Evolutionary conservation across 2,888 invertebrate genomes (phyloP).

Genomic region (Drosophila greeni): DNA sequence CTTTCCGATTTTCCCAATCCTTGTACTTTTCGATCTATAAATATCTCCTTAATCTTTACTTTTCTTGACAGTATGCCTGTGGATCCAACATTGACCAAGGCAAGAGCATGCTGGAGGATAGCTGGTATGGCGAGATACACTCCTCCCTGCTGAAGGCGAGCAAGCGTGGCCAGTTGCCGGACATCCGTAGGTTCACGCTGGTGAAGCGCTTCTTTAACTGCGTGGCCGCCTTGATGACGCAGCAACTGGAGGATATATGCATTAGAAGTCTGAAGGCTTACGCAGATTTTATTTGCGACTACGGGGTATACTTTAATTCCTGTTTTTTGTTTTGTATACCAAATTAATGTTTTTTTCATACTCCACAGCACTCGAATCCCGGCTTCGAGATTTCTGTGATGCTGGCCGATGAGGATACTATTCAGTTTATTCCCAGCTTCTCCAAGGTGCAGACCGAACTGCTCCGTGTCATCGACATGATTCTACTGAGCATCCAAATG

Average conservation of each 20-base stretch:
- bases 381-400: conserved; percentile 81
- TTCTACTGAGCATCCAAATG: conserved; percentile 85
- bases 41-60: neutral
- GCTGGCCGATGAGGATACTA: conserved; percentile 80
- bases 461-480: conserved; percentile 85
- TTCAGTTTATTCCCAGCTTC: conserved; percentile 87
- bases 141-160: conserved; percentile 81
- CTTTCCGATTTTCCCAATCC: neutral
- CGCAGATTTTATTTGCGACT: conserved; percentile 87
- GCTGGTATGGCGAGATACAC: conserved; percentile 79
- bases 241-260: conserved; percentile 89
- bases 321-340: neutral
- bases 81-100: conserved; percentile 84
- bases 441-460: conserved; percentile 86
- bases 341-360: neutral
- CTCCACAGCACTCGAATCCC: conserved; percentile 82
- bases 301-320: conserved; percentile 81
- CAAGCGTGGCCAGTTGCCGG: conserved; percentile 85
- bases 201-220: conserved; percentile 91
- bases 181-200: conserved; percentile 82
- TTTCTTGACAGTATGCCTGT: conserved; percentile 70
- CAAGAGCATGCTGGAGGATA: conserved; percentile 83
- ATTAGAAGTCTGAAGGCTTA: conserved; percentile 89
- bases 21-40: neutral
- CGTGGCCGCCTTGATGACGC: conserved; percentile 91